Evolutionary conservation across 2,113 vertebrate genomes (phyloP).

Genomic region (Pterocles gutturalis): DNA sequence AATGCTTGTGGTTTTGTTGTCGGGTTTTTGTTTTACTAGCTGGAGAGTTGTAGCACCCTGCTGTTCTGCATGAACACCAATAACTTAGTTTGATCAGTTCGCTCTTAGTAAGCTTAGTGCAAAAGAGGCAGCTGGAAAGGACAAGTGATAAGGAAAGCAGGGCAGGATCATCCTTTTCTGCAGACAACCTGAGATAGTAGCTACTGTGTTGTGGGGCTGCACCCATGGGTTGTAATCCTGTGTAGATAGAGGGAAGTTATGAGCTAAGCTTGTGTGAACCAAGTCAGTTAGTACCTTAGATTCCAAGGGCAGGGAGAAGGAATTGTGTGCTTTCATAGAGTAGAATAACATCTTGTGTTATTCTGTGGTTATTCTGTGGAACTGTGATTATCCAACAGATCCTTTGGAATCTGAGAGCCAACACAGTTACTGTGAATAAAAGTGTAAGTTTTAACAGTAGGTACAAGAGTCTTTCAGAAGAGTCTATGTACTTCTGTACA

Average conservation of each 20-base stretch:
- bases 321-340: background rate
- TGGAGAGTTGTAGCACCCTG: background rate
- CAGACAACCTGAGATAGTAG: background rate
- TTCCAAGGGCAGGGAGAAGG: background rate
- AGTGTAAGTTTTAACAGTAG: background rate
- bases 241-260: background rate
- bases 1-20: background rate
- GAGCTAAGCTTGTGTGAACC: background rate
- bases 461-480: background rate
- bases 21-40: background rate
- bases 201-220: background rate
- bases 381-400: background rate
- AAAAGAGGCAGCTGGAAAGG: background rate
- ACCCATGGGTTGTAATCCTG: rapidly evolving
- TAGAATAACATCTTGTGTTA: background rate
- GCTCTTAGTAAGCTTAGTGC: background rate
- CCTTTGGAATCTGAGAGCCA: background rate
- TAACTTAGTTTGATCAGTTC: background rate
- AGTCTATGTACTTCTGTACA: background rate
- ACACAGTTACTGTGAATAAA: background rate
- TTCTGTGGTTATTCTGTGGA: no score
- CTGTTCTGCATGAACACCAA: background rate
- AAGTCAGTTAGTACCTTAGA: background rate
- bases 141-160: background rate
- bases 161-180: background rate